Conservation (phyloP, 2,113 vertebrate species). For the Silurus glanis region DNA sequence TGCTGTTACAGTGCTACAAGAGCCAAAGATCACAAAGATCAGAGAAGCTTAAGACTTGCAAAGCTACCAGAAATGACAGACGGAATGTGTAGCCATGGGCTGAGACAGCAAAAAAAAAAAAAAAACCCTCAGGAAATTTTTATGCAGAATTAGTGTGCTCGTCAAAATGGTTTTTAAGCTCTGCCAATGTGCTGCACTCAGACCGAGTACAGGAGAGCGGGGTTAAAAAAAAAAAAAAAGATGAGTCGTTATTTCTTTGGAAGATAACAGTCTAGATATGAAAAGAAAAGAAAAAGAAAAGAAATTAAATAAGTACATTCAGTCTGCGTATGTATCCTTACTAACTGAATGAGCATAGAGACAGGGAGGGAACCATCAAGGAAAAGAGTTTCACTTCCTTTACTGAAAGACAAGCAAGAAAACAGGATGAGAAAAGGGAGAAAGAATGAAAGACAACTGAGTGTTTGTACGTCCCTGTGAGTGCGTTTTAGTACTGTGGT, state of each 20-base stretch:
- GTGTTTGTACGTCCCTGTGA: neutral
- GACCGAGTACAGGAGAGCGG: slow-evolving; percentile 6
- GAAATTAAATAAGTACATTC: neutral
- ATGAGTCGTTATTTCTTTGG: neutral
- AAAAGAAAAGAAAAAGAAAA: neutral
- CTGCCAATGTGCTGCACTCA: neutral
- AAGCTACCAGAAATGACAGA: neutral
- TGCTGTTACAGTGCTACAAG: slow-evolving; percentile 5
- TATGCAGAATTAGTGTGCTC: slow-evolving; percentile 5
- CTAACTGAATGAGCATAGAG: neutral
- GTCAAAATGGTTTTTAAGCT: slow-evolving; percentile 19
- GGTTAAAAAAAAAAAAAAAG: neutral
- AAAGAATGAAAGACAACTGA: neutral
- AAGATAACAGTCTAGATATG: neutral
- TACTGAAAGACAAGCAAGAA: slow-evolving; percentile 24
- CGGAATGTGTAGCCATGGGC: neutral
- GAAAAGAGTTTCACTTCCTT: slow-evolving; percentile 8
- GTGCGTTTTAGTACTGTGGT: neutral
- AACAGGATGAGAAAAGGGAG: slow-evolving; percentile 31
- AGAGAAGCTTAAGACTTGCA: neutral
- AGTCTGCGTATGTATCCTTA: neutral
- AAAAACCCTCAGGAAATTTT: neutral
- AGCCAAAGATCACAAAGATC: slow-evolving; percentile 14
- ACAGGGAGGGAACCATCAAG: neutral
- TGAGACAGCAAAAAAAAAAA: slow-evolving; percentile 12